Conservation (phyloP, 2,797 vertebrate genomes). For the Enteromius mattozi region DNA sequence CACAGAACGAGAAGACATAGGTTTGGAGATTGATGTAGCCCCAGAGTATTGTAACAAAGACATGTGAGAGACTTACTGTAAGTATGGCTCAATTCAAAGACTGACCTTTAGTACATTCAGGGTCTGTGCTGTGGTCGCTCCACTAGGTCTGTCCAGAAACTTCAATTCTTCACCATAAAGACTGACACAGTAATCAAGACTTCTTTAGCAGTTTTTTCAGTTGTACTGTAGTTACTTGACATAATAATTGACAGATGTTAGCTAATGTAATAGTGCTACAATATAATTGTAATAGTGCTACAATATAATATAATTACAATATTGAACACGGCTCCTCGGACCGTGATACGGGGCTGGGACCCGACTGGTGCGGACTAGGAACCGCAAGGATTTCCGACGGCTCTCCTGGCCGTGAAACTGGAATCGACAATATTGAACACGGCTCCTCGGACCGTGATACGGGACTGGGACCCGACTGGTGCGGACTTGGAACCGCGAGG, state of each 20-base stretch:
- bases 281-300: too few species aligned
- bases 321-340: too few species aligned
- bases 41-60: constrained; percentile 1
- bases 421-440: too few species aligned
- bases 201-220: neutral
- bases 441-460: too few species aligned
- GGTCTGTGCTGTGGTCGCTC: constrained; percentile 1
- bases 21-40: constrained; percentile 2
- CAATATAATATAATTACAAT: too few species aligned
- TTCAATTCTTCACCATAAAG: neutral
- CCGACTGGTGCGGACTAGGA: too few species aligned
- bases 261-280: neutral
- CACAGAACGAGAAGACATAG: neutral
- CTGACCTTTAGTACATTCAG: constrained; percentile 3
- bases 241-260: neutral
- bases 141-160: neutral
- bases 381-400: too few species aligned
- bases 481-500: too few species aligned
- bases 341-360: too few species aligned
- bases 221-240: neutral
- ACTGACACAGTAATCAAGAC: constrained; percentile 5
- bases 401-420: too few species aligned
- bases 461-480: too few species aligned
- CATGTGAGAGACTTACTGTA: constrained; percentile 2
- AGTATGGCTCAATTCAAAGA: constrained; percentile 7